Base-by-base conservation (phyloP, 2,888 invertebrate genomes). In the Gerris lacustris region DNA sequence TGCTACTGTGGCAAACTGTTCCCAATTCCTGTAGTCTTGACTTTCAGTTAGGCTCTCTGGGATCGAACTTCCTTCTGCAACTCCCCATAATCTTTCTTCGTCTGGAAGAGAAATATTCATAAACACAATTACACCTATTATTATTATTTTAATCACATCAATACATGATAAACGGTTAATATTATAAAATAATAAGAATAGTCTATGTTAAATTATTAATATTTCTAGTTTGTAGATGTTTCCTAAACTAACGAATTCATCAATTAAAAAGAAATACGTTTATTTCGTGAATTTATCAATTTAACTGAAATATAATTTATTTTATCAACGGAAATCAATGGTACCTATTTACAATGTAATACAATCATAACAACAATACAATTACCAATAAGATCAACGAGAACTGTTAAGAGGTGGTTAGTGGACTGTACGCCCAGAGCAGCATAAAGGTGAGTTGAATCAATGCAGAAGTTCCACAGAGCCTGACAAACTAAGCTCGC, bases 401-500 rank as follows among this genome's bases (percentile, higher is more conserved):
- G 77, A 64, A 84, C 78, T 67, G 82, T 81, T 63, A 84, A 80
- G 17, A 86, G 78, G 74, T 83, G 82, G 75, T 86, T 84, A 45
- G 85, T 82, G 76, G 84, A 83, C 66, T 80, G 77, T 70, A 84
- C 82, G 6, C 82, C 81, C 67, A 84, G 80, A 2, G 83, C 78
- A 66, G 82, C 82, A 73, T 82, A 81, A 17, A 84, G 78, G 77
- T 84, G 82, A 17, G 78, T 78, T 5, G 81, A 81, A 74, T 86
- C 76, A n/a, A 76, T 76, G 43, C 76, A 75, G 69, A 86, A 87
- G 80, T 90, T 90, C 88, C 89, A 89, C 70, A 89, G 80, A 6
- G 87, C 87, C 81, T 89, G 85, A 81, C 92, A 92, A 17, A 90
- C 86, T 72, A 92, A 85, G 71, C 85, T 85, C 6, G 88, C 85